A percentile compares a stretch with the other conserved stretches of the same genome.
These are phyloP conservation scores for Nothoprocta perdicaria DNA, from an alignment of 2,113 vertebrate genomes.

Conservation along the genomic window DNA sequence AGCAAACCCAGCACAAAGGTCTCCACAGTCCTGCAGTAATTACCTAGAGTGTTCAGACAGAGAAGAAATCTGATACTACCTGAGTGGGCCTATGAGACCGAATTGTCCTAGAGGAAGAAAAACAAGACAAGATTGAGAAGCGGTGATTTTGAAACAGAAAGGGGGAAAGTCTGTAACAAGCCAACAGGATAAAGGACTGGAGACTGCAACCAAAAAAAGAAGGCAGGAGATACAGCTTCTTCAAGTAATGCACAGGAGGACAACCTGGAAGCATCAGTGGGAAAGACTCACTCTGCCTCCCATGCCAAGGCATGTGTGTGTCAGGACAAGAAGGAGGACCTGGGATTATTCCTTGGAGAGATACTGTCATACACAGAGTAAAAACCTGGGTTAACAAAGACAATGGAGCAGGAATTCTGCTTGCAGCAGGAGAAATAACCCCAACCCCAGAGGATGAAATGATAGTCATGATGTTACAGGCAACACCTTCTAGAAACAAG, in stretches of 20 bases:
- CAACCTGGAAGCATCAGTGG: background rate
- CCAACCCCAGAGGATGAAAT: background rate
- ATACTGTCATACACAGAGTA: background rate
- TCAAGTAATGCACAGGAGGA: background rate
- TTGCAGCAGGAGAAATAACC: background rate
- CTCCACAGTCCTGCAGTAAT: background rate
- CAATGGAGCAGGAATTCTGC: background rate
- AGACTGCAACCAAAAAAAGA: background rate
- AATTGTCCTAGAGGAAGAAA: background rate
- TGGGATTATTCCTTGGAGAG: background rate
- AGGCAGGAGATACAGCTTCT: background rate
- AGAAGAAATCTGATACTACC: background rate
- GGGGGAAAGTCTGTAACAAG: background rate
- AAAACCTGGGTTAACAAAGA: background rate
- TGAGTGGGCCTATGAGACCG: background rate
- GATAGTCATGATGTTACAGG: background rate
- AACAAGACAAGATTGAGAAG: background rate
- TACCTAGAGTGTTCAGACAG: background rate
- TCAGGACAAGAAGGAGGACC: background rate
- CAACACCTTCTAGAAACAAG: background rate
- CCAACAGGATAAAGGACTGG: background rate
- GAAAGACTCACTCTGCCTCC: background rate
- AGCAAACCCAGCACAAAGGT: background rate
- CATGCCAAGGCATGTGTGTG: background rate
- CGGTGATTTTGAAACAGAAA: background rate